Evolutionary conservation across 2,888 invertebrate genomes (phyloP).

Genomic region (Sminthurinus aureus): DNA sequence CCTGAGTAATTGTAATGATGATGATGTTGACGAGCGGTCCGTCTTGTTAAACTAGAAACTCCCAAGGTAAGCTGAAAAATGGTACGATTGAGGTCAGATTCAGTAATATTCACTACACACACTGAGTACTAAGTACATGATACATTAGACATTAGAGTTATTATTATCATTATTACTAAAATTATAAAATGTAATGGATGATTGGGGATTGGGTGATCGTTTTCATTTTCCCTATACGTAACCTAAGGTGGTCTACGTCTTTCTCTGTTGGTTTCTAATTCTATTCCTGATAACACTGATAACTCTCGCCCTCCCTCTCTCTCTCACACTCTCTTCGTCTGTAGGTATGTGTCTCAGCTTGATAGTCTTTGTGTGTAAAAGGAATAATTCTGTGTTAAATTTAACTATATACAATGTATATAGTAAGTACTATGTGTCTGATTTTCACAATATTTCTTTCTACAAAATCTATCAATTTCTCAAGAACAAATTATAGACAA

Average conservation of each 20-base stretch:
- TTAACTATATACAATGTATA: too few relatives aligned
- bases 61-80: conserved; percentile 43
- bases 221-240: background rate
- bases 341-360: background rate
- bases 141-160: too few relatives aligned
- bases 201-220: background rate
- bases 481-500: too few relatives aligned
- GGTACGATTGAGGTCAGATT: conserved; percentile 42
- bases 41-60: conserved; percentile 37
- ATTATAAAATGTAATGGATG: too few relatives aligned
- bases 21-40: conserved; percentile 18
- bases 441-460: too few relatives aligned
- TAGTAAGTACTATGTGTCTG: too few relatives aligned
- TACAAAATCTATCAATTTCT: too few relatives aligned
- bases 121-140: background rate
- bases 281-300: background rate
- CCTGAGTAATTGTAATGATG: conserved; percentile 17
- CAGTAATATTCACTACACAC: background rate
- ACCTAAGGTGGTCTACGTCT: background rate
- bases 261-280: too few relatives aligned
- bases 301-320: background rate
- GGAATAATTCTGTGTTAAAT: too few relatives aligned
- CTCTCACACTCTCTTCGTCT: background rate
- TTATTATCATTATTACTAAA: too few relatives aligned
- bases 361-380: too few relatives aligned